Percentiles rank a stretch among this genome's conserved stretches.
These are phyloP conservation scores for Physocephala rufipes DNA, from an alignment of 2,888 invertebrate genomes.

Conservation along the genomic window DNA sequence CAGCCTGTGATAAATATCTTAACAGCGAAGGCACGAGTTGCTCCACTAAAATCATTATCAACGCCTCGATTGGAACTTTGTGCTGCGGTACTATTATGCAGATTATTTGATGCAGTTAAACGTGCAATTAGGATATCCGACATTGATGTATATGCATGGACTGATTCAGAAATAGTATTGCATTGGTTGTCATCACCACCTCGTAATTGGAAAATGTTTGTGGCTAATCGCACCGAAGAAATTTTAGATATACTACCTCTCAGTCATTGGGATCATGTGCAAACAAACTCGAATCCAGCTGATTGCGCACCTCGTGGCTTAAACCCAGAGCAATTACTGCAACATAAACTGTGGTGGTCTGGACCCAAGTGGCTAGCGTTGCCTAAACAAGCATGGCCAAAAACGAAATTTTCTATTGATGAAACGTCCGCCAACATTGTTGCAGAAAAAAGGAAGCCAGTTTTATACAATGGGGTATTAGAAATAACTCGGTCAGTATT, in stretches of 20 bases:
- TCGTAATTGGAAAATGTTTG: constrained; percentile 48
- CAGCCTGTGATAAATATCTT: background rate
- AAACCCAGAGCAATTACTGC: constrained; percentile 6
- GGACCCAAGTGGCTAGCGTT: constrained; percentile 15
- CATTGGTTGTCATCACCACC: constrained; percentile 46
- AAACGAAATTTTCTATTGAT: constrained; percentile 21
- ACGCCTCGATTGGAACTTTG: constrained; percentile 23
- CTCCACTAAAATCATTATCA: constrained; percentile 10
- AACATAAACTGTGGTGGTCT: constrained; percentile 20
- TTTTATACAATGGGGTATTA: background rate
- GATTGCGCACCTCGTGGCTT: constrained; percentile 46
- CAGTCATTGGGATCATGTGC: constrained; percentile 43
- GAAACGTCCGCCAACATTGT: background rate
- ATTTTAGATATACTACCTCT: constrained; percentile 32
- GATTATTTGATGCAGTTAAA: constrained; percentile 6
- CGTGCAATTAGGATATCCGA: background rate
- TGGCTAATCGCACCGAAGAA: constrained; percentile 44
- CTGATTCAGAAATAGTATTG: constrained; percentile 42
- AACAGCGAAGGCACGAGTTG: constrained; percentile 19
- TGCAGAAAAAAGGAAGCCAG: background rate
- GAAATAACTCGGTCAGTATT: background rate
- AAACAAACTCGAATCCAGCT: constrained; percentile 44
- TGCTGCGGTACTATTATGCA: constrained; percentile 18
- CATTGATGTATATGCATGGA: constrained; percentile 40
- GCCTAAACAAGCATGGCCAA: constrained; percentile 19